Evolutionary conservation across 2,888 invertebrate species (phyloP).

Genomic region (Sepioteuthis lessoniana): DNA sequence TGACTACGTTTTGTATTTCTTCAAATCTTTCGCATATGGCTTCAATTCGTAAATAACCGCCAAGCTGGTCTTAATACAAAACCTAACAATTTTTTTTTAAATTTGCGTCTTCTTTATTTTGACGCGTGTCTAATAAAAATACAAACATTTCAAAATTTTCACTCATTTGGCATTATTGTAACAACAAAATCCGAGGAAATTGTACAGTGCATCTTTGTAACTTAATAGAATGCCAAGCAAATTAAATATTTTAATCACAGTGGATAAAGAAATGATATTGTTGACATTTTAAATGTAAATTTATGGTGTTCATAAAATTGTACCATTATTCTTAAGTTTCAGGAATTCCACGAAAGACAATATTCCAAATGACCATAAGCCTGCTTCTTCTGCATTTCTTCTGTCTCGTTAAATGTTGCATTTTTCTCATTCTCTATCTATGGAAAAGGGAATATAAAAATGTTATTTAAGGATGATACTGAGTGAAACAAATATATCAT

Average conservation of each 20-base stretch:
- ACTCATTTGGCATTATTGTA: not conserved
- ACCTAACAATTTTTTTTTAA: not conserved
- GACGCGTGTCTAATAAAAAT: conserved; percentile 33
- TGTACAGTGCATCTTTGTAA: too few species aligned
- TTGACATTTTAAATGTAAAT: not conserved
- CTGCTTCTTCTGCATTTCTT: too few species aligned
- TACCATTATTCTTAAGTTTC: not conserved
- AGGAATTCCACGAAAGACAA: not conserved
- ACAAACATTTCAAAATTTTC: not conserved
- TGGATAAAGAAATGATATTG: too few species aligned
- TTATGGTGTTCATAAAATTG: not conserved
- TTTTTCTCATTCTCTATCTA: too few species aligned
- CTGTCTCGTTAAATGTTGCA: too few species aligned
- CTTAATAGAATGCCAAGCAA: too few species aligned
- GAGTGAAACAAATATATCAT: too few species aligned
- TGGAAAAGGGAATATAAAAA: too few species aligned
- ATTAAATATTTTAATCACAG: too few species aligned
- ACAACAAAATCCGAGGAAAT: too few species aligned
- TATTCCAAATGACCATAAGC: not conserved
- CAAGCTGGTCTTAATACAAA: conserved; percentile 20
- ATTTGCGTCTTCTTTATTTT: not conserved
- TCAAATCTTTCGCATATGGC: conserved; percentile 33
- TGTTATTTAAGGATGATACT: too few species aligned
- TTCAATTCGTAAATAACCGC: not conserved
- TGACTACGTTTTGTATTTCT: conserved; percentile 33